phyloP scores from a whole-genome alignment of 2,113 vertebrate species.

The Dipodomys spectabilis region DNA sequence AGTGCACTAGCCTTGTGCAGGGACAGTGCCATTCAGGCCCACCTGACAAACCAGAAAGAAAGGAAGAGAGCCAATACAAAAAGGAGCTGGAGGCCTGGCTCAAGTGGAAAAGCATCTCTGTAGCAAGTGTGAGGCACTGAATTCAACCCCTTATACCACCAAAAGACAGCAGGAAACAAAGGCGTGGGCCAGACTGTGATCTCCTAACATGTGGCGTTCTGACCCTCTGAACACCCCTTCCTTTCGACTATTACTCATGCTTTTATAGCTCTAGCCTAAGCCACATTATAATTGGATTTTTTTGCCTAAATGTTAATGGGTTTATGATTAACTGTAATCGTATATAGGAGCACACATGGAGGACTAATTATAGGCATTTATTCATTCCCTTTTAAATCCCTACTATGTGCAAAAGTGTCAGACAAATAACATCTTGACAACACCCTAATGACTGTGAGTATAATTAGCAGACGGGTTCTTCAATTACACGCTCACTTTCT shows the following conservation, averaged over 20 bases:
- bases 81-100: too few species aligned
- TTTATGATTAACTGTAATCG: conserved; percentile 55
- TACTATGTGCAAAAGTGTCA: conserved; percentile 70
- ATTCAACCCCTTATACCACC: too few species aligned
- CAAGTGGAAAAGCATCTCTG: too few species aligned
- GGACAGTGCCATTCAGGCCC: too few species aligned
- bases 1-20: too few species aligned
- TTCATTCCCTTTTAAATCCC: conserved; percentile 59
- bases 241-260: neutral
- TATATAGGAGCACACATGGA: neutral
- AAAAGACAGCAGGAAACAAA: too few species aligned
- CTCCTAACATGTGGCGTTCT: neutral
- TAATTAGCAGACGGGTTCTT: conserved; percentile 37
- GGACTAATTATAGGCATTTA: conserved; percentile 43
- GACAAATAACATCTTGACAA: conserved; percentile 14
- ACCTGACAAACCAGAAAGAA: too few species aligned
- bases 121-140: too few species aligned
- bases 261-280: neutral
- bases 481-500: conserved; percentile 62
- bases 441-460: neutral
- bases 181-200: neutral
- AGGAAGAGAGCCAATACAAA: too few species aligned
- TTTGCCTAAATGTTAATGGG: conserved; percentile 45
- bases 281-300: neutral
- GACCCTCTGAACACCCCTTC: too few species aligned